Evolutionary conservation across 2,797 vertebrate species (phyloP).

Genomic region (Lepilemur septentrionalis): DNA sequence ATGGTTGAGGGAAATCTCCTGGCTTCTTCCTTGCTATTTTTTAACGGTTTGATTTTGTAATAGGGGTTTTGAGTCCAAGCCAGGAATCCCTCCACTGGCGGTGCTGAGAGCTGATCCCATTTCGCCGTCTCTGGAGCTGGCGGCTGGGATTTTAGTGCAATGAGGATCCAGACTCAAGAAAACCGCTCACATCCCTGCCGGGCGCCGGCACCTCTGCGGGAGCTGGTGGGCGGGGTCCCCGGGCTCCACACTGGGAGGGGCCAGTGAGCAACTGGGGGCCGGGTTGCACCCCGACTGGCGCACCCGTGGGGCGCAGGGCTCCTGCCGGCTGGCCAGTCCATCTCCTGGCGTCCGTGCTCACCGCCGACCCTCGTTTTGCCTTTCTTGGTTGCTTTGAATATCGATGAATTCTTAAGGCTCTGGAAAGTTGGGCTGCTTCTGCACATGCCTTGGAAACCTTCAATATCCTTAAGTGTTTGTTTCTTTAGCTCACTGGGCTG

Average conservation of each 20-base stretch:
- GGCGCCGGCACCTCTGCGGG: fast-evolving
- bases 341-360: background rate
- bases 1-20: slow-evolving; percentile 36
- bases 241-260: fast-evolving
- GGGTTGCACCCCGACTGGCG: fast-evolving
- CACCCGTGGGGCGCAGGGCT: fast-evolving
- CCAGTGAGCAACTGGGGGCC: fast-evolving
- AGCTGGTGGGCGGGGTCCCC: fast-evolving
- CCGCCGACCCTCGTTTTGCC: background rate
- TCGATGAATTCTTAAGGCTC: background rate
- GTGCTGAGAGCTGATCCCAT: background rate
- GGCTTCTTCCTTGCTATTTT: slow-evolving; percentile 68
- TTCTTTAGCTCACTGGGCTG: background rate
- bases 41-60: slow-evolving; percentile 81
- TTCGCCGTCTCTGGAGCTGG: background rate
- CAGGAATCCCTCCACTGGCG: slow-evolving; percentile 53
- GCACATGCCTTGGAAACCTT: background rate
- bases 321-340: fast-evolving
- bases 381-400: background rate
- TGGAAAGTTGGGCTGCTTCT: background rate
- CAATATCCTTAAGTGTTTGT: fast-evolving
- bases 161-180: background rate
- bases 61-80: slow-evolving; percentile 77
- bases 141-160: background rate
- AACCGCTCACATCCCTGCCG: fast-evolving